A percentile compares a stretch with the other conserved stretches of the same genome.
These are phyloP conservation scores for Galeruca laticollis DNA, from an alignment of 2,888 invertebrate genomes.

Conservation along the genomic window DNA sequence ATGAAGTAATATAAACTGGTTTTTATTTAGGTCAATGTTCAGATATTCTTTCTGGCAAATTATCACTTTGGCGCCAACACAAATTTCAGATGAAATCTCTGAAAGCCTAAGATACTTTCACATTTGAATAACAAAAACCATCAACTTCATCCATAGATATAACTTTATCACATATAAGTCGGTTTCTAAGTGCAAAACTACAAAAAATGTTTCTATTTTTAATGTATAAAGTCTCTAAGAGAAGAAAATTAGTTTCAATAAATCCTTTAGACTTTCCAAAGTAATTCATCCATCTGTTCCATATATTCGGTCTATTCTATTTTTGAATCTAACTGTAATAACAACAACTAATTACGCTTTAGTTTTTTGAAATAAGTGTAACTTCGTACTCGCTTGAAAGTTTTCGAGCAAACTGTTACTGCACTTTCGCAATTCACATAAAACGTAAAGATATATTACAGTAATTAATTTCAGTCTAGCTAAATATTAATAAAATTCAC, in stretches of 20 bases:
- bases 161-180: neutral
- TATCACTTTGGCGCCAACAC: neutral
- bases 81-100: neutral
- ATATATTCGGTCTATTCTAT: neutral
- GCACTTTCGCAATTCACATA: neutral
- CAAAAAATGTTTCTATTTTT: neutral
- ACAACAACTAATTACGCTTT: neutral
- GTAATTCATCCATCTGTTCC: neutral
- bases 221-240: neutral
- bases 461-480: slow-evolving; percentile 3
- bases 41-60: neutral
- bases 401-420: slow-evolving; percentile 1
- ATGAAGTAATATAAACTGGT: neutral
- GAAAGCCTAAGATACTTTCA: neutral
- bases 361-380: too few relatives aligned
- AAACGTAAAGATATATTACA: neutral
- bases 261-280: neutral
- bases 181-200: neutral
- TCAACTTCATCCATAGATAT: neutral
- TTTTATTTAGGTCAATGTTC: slow-evolving; percentile 2
- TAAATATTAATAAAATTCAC: neutral
- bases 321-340: neutral
- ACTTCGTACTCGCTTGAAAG: neutral
- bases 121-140: neutral
- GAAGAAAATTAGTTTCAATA: too few relatives aligned